Percentiles rank a stretch among this genome's conserved stretches.
phyloP scores from a whole-genome alignment of 2,888 invertebrate genomes.

The Nemotelus nigrinus region DNA sequence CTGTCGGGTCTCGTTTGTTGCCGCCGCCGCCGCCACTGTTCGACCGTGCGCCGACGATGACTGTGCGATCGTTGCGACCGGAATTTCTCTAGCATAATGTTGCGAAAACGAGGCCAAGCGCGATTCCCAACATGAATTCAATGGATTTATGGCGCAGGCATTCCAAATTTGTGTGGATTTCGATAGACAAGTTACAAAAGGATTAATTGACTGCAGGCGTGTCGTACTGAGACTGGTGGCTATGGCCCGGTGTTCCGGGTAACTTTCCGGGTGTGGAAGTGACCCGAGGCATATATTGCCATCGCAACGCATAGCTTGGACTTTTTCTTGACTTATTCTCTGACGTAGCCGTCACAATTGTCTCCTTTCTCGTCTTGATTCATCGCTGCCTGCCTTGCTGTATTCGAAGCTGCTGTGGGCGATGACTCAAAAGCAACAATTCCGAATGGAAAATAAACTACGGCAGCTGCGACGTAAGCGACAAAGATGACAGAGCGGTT shows the following conservation, averaged over 20 bases:
- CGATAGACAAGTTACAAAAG: no score
- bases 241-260: no score
- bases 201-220: no score
- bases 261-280: no score
- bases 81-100: constrained; percentile 26
- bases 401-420: neutral
- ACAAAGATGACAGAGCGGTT: no score
- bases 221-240: no score
- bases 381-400: constrained; percentile 8
- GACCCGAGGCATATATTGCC: neutral
- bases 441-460: constrained; percentile 9
- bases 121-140: neutral
- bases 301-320: neutral
- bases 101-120: constrained; percentile 21
- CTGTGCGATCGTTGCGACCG: constrained; percentile 5
- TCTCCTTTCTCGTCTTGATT: neutral
- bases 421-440: constrained; percentile 33
- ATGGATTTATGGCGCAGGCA: no score
- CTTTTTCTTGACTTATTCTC: neutral
- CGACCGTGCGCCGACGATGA: neutral
- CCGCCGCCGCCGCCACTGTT: neutral
- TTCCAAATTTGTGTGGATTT: no score
- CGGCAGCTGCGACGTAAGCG: neutral
- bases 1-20: neutral
- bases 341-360: constrained; percentile 2